Percentiles rank a stretch among this genome's conserved stretches.
These are phyloP conservation scores for Cancer borealis DNA, from an alignment of 2,888 invertebrate genomes.

Conservation along the genomic window DNA sequence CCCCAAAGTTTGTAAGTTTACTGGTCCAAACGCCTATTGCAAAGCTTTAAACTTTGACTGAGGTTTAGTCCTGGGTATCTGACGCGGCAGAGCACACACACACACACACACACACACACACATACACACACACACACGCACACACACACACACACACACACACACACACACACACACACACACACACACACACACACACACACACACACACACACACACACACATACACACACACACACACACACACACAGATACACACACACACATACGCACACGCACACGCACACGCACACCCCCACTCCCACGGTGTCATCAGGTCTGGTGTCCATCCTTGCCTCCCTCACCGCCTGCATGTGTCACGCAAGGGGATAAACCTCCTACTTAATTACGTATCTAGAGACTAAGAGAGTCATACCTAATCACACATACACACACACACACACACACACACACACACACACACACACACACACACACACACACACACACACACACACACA, in stretches of 20 bases:
- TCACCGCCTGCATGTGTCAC: not conserved
- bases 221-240: not conserved
- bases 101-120: constrained; percentile 1
- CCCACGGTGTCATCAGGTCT: not conserved
- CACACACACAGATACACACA: too few species aligned
- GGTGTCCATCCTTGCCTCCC: not conserved
- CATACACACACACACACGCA: constrained; percentile 41
- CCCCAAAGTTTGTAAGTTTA: constrained; percentile 40
- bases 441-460: constrained; percentile 20
- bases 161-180: constrained; percentile 13
- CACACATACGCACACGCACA: too few species aligned
- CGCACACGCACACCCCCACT: too few species aligned
- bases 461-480: constrained; percentile 23
- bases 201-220: constrained; percentile 6
- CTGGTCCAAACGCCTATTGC: constrained; percentile 43
- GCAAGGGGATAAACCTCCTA: not conserved
- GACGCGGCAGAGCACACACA: constrained; percentile 7
- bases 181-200: constrained; percentile 14
- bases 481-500: constrained; percentile 12
- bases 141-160: constrained; percentile 42
- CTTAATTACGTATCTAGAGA: constrained; percentile 22
- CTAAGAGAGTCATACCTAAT: constrained; percentile 13
- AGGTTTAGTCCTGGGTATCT: constrained; percentile 38
- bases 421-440: constrained; percentile 24
- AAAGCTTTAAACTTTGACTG: constrained; percentile 45